Base-by-base conservation (phyloP, 1,140 invertebrate species). In the Octopus sinensis region DNA sequence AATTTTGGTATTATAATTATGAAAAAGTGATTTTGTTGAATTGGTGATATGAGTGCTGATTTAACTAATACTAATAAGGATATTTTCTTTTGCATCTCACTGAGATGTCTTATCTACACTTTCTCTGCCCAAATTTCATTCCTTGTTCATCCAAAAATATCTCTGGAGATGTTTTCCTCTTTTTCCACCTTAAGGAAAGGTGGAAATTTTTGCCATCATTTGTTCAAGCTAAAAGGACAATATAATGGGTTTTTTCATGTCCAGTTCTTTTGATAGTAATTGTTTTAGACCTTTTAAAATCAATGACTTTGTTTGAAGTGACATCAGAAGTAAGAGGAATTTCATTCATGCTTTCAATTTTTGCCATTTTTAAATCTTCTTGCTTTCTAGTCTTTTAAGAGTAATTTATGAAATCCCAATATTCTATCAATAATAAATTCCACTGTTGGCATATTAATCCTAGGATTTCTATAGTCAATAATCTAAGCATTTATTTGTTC, bases 51-150 rank as follows among this genome's bases (percentile, higher is more conserved):
- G 3, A 68, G 62, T 13, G 2, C 62, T 68, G 62, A 68, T 13
- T 68, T 68, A n/a, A n/a, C n/a, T 68, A 68, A 68, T n/a, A 68
- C 62, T 68, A 68, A 68, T n/a, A 68, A n/a, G 62, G 62, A 68
- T 68, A n/a, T 2, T 1, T 68, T 68, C 62, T 68, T 3, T 68
- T 13, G 62, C 62, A 68, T 13, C 62, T n/a, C 62, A 68, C 62
- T 43, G 30, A 43, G 30, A 43, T 43, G 30, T 43, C 62, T 13
- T 68, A n/a, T 3, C n/a, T 1, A 68, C 62, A 68, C 62, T 68
- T 68, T 68, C n/a, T 68, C 62, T 68, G n/a, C 12, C 62, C 62
- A 68, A 68, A 68, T 68, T 68, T 3, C 62, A 68, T 68, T 12
- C 62, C 62, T 68, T 68, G 12, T n/a, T 68, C 62, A 68, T 68